These are phyloP conservation scores for Leptonema lineaticorne DNA, from an alignment of 1,140 invertebrate species.

Conservation along the genomic window DNA sequence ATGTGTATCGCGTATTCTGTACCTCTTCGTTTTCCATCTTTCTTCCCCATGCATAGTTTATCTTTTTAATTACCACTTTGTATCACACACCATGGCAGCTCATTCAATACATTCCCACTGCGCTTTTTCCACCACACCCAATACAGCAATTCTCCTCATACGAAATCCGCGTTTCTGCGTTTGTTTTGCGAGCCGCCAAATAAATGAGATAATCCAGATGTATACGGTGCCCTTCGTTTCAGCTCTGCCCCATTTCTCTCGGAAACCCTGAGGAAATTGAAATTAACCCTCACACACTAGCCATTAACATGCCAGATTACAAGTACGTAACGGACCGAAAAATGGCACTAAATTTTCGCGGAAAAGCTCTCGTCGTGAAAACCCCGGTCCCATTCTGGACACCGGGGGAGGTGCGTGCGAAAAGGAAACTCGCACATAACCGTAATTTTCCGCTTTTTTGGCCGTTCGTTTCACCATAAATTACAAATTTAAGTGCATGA, in stretches of 20 bases:
- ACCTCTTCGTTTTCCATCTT: slow-evolving; percentile 17
- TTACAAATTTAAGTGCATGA: too few relatives aligned
- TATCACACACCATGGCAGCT: slow-evolving; percentile 14
- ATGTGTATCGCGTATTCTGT: too few relatives aligned
- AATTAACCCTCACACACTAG: slow-evolving; percentile 18
- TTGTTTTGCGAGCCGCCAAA: slow-evolving; percentile 18
- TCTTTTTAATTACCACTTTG: slow-evolving; percentile 33
- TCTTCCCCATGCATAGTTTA: slow-evolving; percentile 23
- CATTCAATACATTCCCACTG: background rate
- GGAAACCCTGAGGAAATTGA: slow-evolving; percentile 3
- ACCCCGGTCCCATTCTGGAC: too few relatives aligned
- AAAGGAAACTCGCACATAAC: too few relatives aligned
- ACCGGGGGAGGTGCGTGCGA: too few relatives aligned
- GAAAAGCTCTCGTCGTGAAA: too few relatives aligned
- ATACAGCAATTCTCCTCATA: background rate
- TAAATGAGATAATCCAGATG: slow-evolving; percentile 18
- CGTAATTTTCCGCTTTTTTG: too few relatives aligned
- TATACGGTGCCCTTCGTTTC: background rate
- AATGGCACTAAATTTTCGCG: slow-evolving; percentile 1
- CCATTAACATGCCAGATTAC: slow-evolving; percentile 18
- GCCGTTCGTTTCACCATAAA: too few relatives aligned
- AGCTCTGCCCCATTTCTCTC: background rate
- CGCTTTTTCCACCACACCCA: background rate
- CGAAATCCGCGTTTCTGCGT: slow-evolving; percentile 18
- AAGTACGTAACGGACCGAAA: slow-evolving; percentile 1